Conservation (phyloP, 2,888 invertebrate species). For the Synanthedon tipuliformis region DNA sequence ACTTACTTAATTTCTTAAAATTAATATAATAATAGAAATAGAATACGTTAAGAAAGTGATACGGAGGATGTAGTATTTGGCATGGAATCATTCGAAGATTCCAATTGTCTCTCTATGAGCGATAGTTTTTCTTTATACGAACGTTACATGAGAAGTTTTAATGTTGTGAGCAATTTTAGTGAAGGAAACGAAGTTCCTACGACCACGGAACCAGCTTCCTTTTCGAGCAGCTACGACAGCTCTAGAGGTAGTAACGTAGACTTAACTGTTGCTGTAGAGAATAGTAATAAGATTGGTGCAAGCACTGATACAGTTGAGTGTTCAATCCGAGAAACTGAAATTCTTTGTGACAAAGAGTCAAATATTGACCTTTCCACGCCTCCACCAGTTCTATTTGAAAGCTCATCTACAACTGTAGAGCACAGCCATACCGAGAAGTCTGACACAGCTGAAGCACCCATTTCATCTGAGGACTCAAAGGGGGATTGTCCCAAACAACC, state of each 20-base stretch:
- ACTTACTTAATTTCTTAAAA: too few species aligned
- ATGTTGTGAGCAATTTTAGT: constrained; percentile 38
- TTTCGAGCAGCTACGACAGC: constrained; percentile 28
- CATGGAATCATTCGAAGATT: constrained; percentile 62
- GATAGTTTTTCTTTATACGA: constrained; percentile 61
- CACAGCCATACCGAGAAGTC: constrained; percentile 49
- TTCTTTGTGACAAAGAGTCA: constrained; percentile 33
- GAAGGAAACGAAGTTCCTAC: constrained; percentile 23
- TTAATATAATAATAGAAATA: too few species aligned
- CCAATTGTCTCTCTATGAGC: constrained; percentile 58
- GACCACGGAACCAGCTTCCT: constrained; percentile 17
- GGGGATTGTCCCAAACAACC: constrained; percentile 37
- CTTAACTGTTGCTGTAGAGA: constrained; percentile 27
- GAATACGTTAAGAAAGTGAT: neutral
- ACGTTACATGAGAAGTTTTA: constrained; percentile 60
- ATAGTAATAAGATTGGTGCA: constrained; percentile 12
- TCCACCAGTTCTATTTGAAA: constrained; percentile 31
- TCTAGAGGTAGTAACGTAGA: constrained; percentile 51
- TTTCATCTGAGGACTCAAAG: constrained; percentile 51
- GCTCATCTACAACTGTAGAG: constrained; percentile 39
- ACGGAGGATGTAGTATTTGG: constrained; percentile 20
- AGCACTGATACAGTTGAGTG: constrained; percentile 13
- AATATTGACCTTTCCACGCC: constrained; percentile 23
- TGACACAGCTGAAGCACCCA: constrained; percentile 33
- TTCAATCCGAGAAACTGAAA: constrained; percentile 6